Evolutionary conservation across 2,797 vertebrate species (phyloP).

Genomic region (Adelosebastes latens): DNA sequence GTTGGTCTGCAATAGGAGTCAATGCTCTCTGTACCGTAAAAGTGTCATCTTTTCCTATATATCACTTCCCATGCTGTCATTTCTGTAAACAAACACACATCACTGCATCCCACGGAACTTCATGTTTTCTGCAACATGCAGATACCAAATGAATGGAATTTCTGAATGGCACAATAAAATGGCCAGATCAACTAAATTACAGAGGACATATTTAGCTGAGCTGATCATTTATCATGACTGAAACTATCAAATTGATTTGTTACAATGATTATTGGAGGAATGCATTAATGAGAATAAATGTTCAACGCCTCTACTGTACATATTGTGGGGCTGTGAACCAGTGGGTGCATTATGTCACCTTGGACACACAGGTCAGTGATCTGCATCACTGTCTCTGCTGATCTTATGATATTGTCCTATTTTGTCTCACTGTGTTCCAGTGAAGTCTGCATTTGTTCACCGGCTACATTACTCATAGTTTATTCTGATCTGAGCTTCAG

Average conservation of each 20-base stretch:
- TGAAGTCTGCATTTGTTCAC: not conserved
- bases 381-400: not conserved
- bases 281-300: not conserved
- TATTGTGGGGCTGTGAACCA: no score
- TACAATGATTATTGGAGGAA: not conserved
- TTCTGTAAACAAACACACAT: not conserved
- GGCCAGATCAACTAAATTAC: not conserved
- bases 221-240: not conserved
- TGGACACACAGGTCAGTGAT: not conserved
- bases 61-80: not conserved
- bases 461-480: conserved; percentile 2
- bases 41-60: not conserved
- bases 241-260: not conserved
- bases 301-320: not conserved
- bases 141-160: not conserved
- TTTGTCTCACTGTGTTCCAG: not conserved
- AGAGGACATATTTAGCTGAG: not conserved
- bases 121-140: not conserved
- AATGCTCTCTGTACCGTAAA: not conserved
- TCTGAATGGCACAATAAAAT: not conserved
- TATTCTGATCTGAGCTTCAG: conserved; percentile 13
- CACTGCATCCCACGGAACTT: not conserved
- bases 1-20: not conserved
- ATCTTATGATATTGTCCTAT: not conserved
- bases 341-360: not conserved